Percentiles rank a stretch among this genome's conserved stretches.
Evolutionary conservation across 53 echinoderm and acorn worm species (phyloP).

Genomic region (Arbacia lixula): DNA sequence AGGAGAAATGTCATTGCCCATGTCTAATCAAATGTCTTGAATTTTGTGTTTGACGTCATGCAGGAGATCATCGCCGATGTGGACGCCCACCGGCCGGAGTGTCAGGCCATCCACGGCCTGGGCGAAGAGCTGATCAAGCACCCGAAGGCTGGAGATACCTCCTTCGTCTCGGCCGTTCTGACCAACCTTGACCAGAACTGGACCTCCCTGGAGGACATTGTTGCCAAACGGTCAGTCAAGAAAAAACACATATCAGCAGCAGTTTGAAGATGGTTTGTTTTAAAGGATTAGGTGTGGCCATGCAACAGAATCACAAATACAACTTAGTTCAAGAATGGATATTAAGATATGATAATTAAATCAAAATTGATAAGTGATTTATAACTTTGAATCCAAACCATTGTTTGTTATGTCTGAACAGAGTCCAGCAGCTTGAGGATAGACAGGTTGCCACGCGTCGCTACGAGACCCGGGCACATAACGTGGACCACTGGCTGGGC

Average conservation of each 20-base stretch:
- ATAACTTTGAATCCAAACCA: too few species aligned
- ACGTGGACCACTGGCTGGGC: conserved; percentile 84
- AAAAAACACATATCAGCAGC: too few species aligned
- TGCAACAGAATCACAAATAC: too few species aligned
- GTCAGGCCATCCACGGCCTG: conserved; percentile 82
- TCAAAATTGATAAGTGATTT: too few species aligned
- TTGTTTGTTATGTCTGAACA: conserved; percentile 27
- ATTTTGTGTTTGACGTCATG: not conserved
- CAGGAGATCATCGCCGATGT: conserved; percentile 77
- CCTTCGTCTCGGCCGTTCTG: conserved; percentile 92
- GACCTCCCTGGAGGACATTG: conserved; percentile 86
- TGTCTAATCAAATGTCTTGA: not conserved
- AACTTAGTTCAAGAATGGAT: too few species aligned
- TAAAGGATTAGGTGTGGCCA: too few species aligned
- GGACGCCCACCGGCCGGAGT: conserved; percentile 82
- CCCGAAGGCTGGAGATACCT: conserved; percentile 94
- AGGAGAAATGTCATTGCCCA: not conserved
- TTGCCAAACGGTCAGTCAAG: conserved; percentile 89
- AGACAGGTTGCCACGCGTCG: conserved; percentile 81
- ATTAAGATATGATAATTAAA: too few species aligned
- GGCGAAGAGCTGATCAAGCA: conserved; percentile 91
- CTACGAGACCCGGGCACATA: conserved; percentile 72
- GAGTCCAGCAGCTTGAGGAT: conserved; percentile 91
- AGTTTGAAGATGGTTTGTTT: too few species aligned
- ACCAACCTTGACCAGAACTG: conserved; percentile 98